Evolutionary conservation across 2,888 invertebrate species (phyloP), one percentile per base, ranked within the genome.

Genomic region (Coenonympha arcania): DNA sequence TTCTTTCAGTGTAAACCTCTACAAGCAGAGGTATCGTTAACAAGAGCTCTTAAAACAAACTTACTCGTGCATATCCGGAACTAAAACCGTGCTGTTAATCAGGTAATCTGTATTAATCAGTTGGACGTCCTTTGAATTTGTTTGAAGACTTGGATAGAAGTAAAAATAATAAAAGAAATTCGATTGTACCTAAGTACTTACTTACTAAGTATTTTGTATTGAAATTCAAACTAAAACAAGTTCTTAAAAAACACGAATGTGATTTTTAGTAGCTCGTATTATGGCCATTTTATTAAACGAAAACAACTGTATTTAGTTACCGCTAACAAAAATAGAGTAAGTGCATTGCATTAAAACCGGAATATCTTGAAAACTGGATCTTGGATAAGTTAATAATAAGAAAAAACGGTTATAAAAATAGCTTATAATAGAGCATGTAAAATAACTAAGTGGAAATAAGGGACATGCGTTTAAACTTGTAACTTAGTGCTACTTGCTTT

Each of bases 51-150:
- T 24, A 24, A 37, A 39, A 24, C 24, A 39, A 39, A 39, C 39
- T 39, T 24, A 30, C n/a, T n/a, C n/a, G n/a, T n/a, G 24, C 39
- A 15, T 39, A 39, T 39, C 39, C 39, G 39, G 39, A 39, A 39
- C 15, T 13, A 22, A 24, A 39, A 24, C 39, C 24, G 4, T 39
- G 39, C n/a, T n/a, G n/a, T n/a, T 39, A 39, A 39, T 39, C 39
- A 15, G 39, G 39, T 22, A 39, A 39, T 39, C 28, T 19, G 6
- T 41, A n/a, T n/a, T 28, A 19, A 41, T 19, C 16, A 11, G 11
- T 30, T 30, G 28, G 18, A 41, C 30, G 41, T 8, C 30, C 13
- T 41, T 28, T 19, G 28, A 41, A 41, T 41, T 4, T 19, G 19
- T 30, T 19, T n/a, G 4, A 18, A 11, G 15, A 6, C 16, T 6